Evolutionary conservation across 2,113 vertebrate species (phyloP), one percentile per base, ranked within the genome.

Genomic region (Loxodonta africana): DNA sequence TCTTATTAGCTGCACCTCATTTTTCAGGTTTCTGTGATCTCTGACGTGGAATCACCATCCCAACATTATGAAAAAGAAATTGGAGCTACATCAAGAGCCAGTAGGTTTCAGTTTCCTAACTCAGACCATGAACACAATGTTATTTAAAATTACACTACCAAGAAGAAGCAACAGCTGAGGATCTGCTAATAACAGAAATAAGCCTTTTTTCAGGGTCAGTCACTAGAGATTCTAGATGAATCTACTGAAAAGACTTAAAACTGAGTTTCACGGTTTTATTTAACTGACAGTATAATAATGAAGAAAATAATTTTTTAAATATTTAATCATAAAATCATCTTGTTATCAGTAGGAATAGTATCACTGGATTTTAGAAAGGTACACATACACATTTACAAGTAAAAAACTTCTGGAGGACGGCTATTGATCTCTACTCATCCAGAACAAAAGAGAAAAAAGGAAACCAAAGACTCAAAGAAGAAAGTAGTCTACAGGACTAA

Each of bases 21-120:
- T 88, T 18, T 63, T 41, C 8, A 53, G 21, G 11, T 46, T n/a
- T 96, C 73, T 41, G 14, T 71, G 33, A 86, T 71, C 67, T 93
- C 30, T 93, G 44, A 82, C 86, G 11, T 48, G 2, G 37, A 97
- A 80, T 82, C 44, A 80, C 60, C 33, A 76, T 14, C 60, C 28
- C 41, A 65, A 48, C 6, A 30, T 83, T 65, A 77, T 14, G 33
- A 93, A 93, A 89, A 90, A 53, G 80, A 97, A 88, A 95, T 1
- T 60, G 30, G 63, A 84, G 46, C 46, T 94, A 71, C 48, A 69
- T 23, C 12, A 83, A 81, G 44, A 73, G 57, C 23, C 82, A 74
- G 26, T 44, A 86, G 46, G 76, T 95, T 94, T 95, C 90, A 53
- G 78, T 92, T 95, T 95, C 89, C 67, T 97, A 90, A 92, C 25